Base-by-base conservation (phyloP, 1,140 invertebrate species). In the Mizuhopecten yessoensis region DNA sequence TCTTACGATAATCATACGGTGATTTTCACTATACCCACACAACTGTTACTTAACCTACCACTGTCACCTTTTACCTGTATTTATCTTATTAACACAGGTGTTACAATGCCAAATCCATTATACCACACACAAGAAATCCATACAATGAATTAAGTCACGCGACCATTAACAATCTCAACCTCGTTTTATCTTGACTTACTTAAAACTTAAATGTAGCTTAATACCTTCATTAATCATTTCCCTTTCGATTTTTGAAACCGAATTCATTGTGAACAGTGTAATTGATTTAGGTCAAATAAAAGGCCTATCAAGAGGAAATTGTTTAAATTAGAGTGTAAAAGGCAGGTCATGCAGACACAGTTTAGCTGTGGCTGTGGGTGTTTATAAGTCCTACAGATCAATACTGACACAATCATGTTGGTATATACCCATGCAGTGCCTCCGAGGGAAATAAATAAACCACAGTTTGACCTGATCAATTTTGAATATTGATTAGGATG, bases 31-130 rank as follows among this genome's bases (percentile, higher is more conserved):
- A n/a, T n/a, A n/a, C n/a, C n/a, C n/a, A n/a, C n/a, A 7, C 36
- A 13, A 39, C 36, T 39, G 36, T 39, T 39, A 5, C 36, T 39
- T 39, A 7, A 39, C 36, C 36, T 39, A 39, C 36, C 5, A 13
- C 13, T 7, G 36, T 75, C n/a, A 20, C n/a, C 23, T 75, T 75
- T 75, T 29, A 75, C 57, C 23, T 75, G 9, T 75, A 75, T 9
- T 5, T 75, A 29, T 75, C 57, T 75, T n/a, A 5, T 29, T 75
- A 75, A 0, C 57, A n/a, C 57, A 75, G 57, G 57, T 75, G 57
- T 75, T 75, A 75, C 45, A 75, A 75, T 75, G 57, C 57, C 29
- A 7, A 75, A 75, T 75, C 57, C 57, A 75, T 75, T 75, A 75
- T 75, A 75, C 57, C n/a, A 23, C 57, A 75, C 57, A 75, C n/a